These are phyloP conservation scores for Dasyurus viverrinus DNA, from an alignment of 2,113 vertebrate genomes.

Conservation along the genomic window DNA sequence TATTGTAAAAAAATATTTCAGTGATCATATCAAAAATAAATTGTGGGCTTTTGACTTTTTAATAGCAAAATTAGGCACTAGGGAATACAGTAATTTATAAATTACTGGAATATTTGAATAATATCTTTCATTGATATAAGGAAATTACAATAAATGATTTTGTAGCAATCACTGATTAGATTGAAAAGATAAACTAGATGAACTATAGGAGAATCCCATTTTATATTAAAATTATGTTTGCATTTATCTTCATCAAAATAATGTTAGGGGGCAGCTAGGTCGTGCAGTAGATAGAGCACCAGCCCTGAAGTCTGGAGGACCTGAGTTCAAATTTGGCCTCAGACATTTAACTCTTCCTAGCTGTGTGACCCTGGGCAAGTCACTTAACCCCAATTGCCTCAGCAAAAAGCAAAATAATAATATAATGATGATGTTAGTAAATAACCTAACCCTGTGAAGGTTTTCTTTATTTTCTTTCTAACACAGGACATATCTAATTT, in stretches of 20 bases:
- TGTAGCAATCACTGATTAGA: background rate
- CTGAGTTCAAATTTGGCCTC: too few species aligned
- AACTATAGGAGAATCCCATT: background rate
- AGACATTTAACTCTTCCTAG: too few species aligned
- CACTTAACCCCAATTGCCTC: too few species aligned
- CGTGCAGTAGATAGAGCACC: too few species aligned
- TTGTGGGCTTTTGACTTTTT: background rate
- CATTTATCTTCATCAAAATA: background rate
- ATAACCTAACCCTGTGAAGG: background rate
- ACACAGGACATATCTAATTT: background rate
- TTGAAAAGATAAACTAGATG: background rate
- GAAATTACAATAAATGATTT: background rate
- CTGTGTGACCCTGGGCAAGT: too few species aligned
- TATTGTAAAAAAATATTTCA: slow-evolving; percentile 1
- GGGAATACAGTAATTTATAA: background rate
- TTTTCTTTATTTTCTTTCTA: background rate
- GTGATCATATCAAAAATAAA: background rate
- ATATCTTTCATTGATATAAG: background rate
- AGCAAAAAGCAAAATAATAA: too few species aligned
- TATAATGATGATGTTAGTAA: background rate
- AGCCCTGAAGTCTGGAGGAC: too few species aligned
- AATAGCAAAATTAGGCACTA: background rate
- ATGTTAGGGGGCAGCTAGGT: background rate
- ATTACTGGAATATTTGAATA: background rate
- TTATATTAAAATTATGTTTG: background rate